Evolutionary conservation across 2,888 invertebrate species (phyloP).

Genomic region (Chymomyza fuscimana): DNA sequence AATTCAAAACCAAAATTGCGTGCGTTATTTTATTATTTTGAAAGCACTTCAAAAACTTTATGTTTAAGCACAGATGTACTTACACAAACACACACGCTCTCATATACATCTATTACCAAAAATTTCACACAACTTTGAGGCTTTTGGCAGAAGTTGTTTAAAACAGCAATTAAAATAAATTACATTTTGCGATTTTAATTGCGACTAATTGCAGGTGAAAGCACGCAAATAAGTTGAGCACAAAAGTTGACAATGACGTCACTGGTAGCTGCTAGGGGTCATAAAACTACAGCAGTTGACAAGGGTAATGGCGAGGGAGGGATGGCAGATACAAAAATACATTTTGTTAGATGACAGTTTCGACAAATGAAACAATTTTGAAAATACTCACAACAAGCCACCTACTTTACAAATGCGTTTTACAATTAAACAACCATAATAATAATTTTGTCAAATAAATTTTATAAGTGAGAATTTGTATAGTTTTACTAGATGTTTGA

Average conservation of each 20-base stretch:
- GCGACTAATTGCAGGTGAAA: constrained; percentile 72
- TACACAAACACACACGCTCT: constrained; percentile 38
- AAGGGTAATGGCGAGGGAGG: neutral
- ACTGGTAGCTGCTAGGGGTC: neutral
- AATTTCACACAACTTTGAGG: constrained; percentile 44
- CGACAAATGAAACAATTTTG: constrained; percentile 37
- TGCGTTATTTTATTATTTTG: constrained; percentile 69
- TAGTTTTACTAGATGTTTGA: constrained; percentile 18
- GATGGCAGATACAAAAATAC: constrained; percentile 41
- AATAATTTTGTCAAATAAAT: constrained; percentile 55
- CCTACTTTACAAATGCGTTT: too few relatives aligned
- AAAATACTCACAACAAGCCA: constrained; percentile 29
- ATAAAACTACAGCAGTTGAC: neutral
- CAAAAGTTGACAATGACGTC: constrained; percentile 50
- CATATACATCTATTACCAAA: neutral
- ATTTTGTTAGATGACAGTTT: constrained; percentile 66
- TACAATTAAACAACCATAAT: too few relatives aligned
- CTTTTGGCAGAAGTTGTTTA: constrained; percentile 61
- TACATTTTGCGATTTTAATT: constrained; percentile 70
- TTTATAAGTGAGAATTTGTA: constrained; percentile 67
- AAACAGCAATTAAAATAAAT: constrained; percentile 72
- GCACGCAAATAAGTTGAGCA: constrained; percentile 60
- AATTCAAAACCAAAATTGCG: constrained; percentile 65
- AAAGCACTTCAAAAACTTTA: constrained; percentile 67
- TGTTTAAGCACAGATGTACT: constrained; percentile 33